Conservation (phyloP, 2,797 vertebrate genomes). For the Carapus acus region DNA sequence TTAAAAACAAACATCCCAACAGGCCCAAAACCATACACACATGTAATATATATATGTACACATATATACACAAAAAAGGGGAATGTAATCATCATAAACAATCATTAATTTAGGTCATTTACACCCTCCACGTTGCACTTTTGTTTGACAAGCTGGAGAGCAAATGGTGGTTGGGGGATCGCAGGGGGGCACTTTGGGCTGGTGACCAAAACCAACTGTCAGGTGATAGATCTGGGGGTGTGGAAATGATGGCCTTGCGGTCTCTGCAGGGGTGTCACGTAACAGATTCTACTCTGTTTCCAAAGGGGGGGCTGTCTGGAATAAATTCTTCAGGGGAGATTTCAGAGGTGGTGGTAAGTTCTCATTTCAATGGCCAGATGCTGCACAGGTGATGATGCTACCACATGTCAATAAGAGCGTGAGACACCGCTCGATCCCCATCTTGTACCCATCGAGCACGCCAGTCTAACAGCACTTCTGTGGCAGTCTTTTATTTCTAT, state of each 20-base stretch:
- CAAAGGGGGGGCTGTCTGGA: constrained; percentile 26
- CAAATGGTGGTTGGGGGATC: constrained; percentile 58
- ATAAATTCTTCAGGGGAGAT: constrained; percentile 55
- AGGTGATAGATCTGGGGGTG: constrained; percentile 54
- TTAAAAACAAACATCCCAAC: too few relatives aligned
- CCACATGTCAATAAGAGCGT: constrained; percentile 62
- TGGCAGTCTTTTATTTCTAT: too few relatives aligned
- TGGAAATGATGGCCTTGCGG: constrained; percentile 52
- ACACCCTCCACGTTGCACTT: too few relatives aligned
- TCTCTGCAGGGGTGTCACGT: constrained; percentile 55
- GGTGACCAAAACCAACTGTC: constrained; percentile 59
- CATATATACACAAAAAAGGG: too few relatives aligned
- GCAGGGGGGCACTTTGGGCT: constrained; percentile 35
- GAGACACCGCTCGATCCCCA: constrained; percentile 22
- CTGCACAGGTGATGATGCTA: constrained; percentile 61
- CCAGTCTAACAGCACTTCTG: too few relatives aligned
- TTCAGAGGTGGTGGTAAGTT: constrained; percentile 50
- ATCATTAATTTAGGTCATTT: too few relatives aligned
- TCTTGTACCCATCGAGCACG: too few relatives aligned
- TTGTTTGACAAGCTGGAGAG: constrained; percentile 37
- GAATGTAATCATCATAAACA: too few relatives aligned
- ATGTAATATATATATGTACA: too few relatives aligned
- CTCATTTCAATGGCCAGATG: constrained; percentile 66
- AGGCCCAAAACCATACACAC: too few relatives aligned
- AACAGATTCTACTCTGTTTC: constrained; percentile 30